Evolutionary conservation across 92 coral and sea anemone species (phyloP).

Genomic region (Metridium senile): DNA sequence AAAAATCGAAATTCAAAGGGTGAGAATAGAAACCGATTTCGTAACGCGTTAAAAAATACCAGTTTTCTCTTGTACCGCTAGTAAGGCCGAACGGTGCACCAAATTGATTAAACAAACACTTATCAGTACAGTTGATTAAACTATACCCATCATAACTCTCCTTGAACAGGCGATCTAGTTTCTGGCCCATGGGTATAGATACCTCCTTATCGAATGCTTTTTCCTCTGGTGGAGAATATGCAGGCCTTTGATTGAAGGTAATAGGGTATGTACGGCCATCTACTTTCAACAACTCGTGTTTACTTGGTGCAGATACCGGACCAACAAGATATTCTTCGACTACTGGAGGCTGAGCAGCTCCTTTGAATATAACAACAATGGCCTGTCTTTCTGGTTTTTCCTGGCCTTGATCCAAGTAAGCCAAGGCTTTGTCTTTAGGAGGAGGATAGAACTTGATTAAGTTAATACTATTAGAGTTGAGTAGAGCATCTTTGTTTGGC

Average conservation of each 20-base stretch:
- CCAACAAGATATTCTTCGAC: constrained; percentile 63
- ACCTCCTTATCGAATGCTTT: constrained; percentile 19
- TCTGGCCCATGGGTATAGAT: constrained; percentile 22
- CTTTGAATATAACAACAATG: constrained; percentile 59
- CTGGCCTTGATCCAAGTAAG: constrained; percentile 39
- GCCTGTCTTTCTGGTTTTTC: constrained; percentile 55
- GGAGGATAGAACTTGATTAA: constrained; percentile 62
- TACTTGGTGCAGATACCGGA: constrained; percentile 38
- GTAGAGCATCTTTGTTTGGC: constrained; percentile 29
- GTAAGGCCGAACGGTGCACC: constrained; percentile 54
- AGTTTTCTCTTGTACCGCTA: constrained; percentile 53
- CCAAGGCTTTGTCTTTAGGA: constrained; percentile 50
- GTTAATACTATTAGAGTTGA: constrained; percentile 49
- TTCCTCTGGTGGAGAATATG: constrained; percentile 18
- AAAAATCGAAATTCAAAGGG: constrained; percentile 60
- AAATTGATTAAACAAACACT: constrained; percentile 35
- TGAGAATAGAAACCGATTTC: constrained; percentile 33
- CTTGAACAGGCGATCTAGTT: constrained; percentile 58
- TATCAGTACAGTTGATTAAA: constrained; percentile 64
- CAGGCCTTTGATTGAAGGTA: constrained; percentile 48
- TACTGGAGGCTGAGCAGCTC: constrained; percentile 44
- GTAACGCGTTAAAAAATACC: constrained; percentile 50
- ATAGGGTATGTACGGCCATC: constrained; percentile 39
- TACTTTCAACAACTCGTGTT: constrained; percentile 26
- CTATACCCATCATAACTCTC: constrained; percentile 80